phyloP scores from a whole-genome alignment of 2,888 invertebrate genomes.

The Polydrusus pterygomalis region DNA sequence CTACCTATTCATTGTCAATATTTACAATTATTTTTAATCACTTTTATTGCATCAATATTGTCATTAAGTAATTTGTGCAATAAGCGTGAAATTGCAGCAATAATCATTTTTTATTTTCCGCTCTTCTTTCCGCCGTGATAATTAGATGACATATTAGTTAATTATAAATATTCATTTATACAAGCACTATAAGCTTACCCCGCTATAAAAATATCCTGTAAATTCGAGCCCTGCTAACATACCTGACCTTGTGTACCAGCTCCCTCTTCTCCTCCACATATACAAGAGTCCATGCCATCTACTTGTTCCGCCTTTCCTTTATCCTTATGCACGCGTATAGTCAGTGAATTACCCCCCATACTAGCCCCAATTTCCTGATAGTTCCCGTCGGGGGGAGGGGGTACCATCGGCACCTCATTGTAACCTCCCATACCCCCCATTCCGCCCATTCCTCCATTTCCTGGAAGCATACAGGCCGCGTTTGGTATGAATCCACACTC shows the following conservation, averaged over 20 bases:
- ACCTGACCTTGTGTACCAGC: background rate
- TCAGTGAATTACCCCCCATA: constrained; percentile 79
- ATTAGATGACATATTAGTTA: background rate
- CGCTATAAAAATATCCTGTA: too few relatives aligned
- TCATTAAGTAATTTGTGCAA: constrained; percentile 16
- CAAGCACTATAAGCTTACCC: too few relatives aligned
- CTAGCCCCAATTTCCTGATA: constrained; percentile 81
- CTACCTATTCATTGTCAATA: constrained; percentile 29
- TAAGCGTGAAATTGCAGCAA: background rate
- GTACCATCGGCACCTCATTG: constrained; percentile 5
- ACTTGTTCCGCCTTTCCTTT: constrained; percentile 72
- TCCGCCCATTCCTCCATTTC: constrained; percentile 6
- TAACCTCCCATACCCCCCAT: constrained; percentile 21
- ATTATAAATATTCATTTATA: background rate
- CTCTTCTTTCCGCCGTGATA: background rate
- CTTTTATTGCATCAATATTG: constrained; percentile 26
- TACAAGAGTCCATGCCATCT: constrained; percentile 55
- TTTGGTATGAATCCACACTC: constrained; percentile 58
- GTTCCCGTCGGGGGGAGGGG: constrained; percentile 65
- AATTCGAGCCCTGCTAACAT: background rate
- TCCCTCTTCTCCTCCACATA: constrained; percentile 32
- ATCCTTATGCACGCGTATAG: constrained; percentile 78
- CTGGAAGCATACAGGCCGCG: constrained; percentile 47
- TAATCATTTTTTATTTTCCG: background rate
- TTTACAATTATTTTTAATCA: constrained; percentile 29